Evolutionary conservation across 2,797 vertebrate species (phyloP).

Genomic region (Coluber constrictor): DNA sequence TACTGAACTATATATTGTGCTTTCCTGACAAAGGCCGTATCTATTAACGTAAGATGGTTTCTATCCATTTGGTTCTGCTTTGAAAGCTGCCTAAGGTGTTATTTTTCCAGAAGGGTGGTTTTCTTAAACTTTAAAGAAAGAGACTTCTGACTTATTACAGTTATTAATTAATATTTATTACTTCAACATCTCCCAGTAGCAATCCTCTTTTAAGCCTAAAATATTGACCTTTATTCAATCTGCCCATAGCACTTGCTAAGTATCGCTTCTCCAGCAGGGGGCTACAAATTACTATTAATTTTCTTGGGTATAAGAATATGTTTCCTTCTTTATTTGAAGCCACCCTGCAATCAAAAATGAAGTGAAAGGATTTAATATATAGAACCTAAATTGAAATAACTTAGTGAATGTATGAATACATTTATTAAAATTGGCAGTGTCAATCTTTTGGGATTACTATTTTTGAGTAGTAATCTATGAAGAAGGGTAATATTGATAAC

Average conservation of each 20-base stretch:
- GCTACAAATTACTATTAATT: slow-evolving; percentile 28
- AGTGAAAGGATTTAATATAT: not conserved
- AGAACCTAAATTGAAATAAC: not conserved
- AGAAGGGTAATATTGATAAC: not conserved
- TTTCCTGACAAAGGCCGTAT: not conserved
- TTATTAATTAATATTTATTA: not conserved
- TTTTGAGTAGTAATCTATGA: not conserved
- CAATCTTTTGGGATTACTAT: not conserved
- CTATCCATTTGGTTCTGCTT: not conserved
- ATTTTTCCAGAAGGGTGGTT: not conserved
- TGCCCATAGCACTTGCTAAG: not conserved
- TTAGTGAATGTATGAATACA: not conserved
- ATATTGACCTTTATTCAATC: not conserved
- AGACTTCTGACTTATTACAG: not conserved
- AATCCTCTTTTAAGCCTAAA: not conserved
- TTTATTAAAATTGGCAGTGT: not conserved
- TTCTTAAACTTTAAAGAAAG: not conserved
- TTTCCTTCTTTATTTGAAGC: rapidly evolving
- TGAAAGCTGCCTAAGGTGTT: not conserved
- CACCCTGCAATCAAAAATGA: not conserved
- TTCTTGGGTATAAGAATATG: rapidly evolving
- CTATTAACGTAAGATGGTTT: not conserved
- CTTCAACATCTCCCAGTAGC: not conserved
- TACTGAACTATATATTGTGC: not conserved
- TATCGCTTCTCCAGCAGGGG: slow-evolving; percentile 60